Conservation (phyloP, 2,888 invertebrate genomes). For the Lasioglossum marginatum region DNA sequence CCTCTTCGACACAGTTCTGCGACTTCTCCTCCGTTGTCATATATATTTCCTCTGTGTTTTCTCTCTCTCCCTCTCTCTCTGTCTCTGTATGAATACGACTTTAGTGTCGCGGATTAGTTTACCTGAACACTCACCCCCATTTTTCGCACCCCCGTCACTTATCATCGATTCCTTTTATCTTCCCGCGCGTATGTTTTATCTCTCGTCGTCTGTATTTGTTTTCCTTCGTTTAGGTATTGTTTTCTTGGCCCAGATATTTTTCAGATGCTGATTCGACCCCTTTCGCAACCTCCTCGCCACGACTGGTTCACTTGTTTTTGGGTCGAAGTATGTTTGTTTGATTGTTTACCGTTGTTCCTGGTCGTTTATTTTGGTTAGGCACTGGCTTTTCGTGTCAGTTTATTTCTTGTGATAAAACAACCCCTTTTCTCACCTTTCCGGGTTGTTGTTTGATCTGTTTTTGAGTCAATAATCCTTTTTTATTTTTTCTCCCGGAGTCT, state of each 20-base stretch:
- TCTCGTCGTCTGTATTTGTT: neutral
- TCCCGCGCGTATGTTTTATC: neutral
- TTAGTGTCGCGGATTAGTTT: neutral
- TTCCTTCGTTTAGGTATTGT: constrained; percentile 1
- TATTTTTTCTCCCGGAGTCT: too few species aligned
- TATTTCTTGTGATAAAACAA: neutral
- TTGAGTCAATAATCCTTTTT: neutral
- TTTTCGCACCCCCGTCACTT: neutral
- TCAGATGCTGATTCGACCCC: neutral
- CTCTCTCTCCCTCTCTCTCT: neutral
- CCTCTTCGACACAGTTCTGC: constrained; percentile 23
- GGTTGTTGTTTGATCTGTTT: neutral
- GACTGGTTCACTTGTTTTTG: neutral
- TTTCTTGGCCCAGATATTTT: neutral
- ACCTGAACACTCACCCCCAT: neutral
- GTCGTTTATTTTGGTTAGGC: neutral
- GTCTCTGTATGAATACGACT: neutral
- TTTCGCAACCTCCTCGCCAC: neutral
- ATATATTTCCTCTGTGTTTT: neutral
- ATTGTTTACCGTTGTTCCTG: neutral
- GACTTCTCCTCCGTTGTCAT: neutral
- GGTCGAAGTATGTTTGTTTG: neutral
- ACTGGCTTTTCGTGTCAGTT: neutral
- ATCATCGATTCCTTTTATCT: neutral
- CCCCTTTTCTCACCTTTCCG: neutral